Conservation (phyloP, 2,888 invertebrate genomes). For the Tipula lateralis region DNA sequence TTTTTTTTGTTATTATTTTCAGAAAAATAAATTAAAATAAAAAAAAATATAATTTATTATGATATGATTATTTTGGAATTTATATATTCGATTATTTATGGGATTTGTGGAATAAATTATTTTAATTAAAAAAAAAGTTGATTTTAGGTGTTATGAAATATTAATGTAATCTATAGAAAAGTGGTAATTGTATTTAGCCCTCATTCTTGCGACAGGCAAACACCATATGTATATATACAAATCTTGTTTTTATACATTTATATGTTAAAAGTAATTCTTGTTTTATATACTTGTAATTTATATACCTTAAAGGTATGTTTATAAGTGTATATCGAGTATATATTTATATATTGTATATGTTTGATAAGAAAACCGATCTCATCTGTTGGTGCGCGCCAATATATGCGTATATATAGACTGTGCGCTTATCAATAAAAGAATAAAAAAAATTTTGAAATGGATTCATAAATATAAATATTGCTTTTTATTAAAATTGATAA, state of each 20-base stretch:
- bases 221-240: background rate
- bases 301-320: background rate
- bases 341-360: background rate
- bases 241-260: background rate
- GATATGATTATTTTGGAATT: slow-evolving; percentile 24
- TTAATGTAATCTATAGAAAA: background rate
- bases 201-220: background rate
- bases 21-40: background rate
- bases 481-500: slow-evolving; percentile 24
- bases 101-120: slow-evolving; percentile 1
- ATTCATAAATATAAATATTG: slow-evolving; percentile 19
- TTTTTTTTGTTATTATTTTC: background rate
- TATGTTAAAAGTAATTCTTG: background rate
- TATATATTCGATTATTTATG: background rate
- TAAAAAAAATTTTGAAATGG: background rate
- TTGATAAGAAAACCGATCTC: background rate
- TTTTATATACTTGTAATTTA: slow-evolving; percentile 6
- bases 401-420: background rate
- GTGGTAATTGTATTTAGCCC: slow-evolving; percentile 19
- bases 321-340: background rate
- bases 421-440: background rate
- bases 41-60: background rate
- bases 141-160: background rate
- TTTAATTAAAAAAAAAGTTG: slow-evolving; percentile 13
- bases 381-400: background rate